Base-by-base conservation (phyloP, 2,888 invertebrate genomes). In the Aspidapion aeneum region DNA sequence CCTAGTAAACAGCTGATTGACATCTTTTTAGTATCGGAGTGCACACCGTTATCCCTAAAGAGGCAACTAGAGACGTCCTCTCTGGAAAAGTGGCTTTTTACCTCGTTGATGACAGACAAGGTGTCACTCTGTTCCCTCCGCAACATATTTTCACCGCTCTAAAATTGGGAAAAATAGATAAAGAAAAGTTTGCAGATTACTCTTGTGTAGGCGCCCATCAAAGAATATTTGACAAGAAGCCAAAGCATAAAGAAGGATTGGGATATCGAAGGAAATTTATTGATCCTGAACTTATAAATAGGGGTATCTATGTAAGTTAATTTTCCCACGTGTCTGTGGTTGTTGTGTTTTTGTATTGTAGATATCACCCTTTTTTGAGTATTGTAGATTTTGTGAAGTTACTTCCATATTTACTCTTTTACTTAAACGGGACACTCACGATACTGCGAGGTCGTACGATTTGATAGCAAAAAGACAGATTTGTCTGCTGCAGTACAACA, bases 41-140 rank as follows among this genome's bases (percentile, higher is more conserved):
- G 21, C 90, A 89, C 73, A 87, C 89, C 1, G 90, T 92, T 1
- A 87, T 90, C 2, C 92, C 92, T 0, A 83, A 88, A 55, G 90
- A 91, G 78, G 89, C 90, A 0, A 88, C 90, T 63, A 84, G 90
- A 21, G 87, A 88, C 21, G 90, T 91, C 0, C 79, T 91, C 16
- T 87, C 89, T 0, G 92, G 91, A 3, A 85, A 89, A 80, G 86
- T 90, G 0, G 85, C 90, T 1, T 92, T 90, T 74, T 89, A 89
- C 7, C 85, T 91, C 16, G 83, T 91, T 0, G 90, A 91, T 71
- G 90, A 91, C 76, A 86, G 83, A 65, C 75, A 77, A 5, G 78
- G 79, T 1, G 87, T 91, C 22, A 85, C 86, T 62, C 85, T 87
- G 70, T 91, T 91, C 73, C 88, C 88, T 71, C 90, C 90, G 0